Evolutionary conservation across 2,888 invertebrate genomes (phyloP), one percentile per base, ranked within the genome.

Genomic region (Deilephila elpenor): DNA sequence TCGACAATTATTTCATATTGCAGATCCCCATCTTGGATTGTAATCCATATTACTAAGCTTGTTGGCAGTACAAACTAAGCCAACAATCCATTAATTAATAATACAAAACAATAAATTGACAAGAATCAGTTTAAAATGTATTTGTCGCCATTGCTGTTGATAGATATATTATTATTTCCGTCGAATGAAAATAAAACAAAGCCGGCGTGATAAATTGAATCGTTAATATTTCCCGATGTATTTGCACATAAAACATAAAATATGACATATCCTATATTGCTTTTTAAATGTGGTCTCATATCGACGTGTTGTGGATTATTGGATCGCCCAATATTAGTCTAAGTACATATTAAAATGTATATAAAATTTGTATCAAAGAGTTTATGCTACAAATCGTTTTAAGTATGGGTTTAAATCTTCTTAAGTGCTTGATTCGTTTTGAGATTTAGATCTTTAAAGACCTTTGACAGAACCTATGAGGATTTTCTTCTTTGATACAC

Each of bases 141-240:
- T 34, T 19, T 62, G n/a, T 62, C n/a, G 1, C 37, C 5, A 34
- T 19, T 19, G 17, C n/a, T 62, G 62, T 37, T 62, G 62, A 62
- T 62, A 62, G 62, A 62, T 62, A 61, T 32, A 62, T 62, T 62
- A 62, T 62, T 62, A 62, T 62, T 62, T n/a, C n/a, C 19, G 34
- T 34, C 34, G 37, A 62, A 37, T 62, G 62, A 37, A 62, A 62
- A 62, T 34, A 62, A 62, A 62, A 62, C 62, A 34, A 62, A 37
- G 62, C 62, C 19, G 19, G 34, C 62, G 19, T 62, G 62, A 62
- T 37, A 37, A 34, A 62, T 62, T 62, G 62, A 64, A 64, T 20
- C 44, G 44, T 44, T 64, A 25, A 64, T 64, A 44, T 20, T 67
- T 44, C 25, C 20, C 64, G 62, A 62, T 62, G 62, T 61, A n/a